Conservation (phyloP, 2,797 vertebrate species). For the Chromis chromis region DNA sequence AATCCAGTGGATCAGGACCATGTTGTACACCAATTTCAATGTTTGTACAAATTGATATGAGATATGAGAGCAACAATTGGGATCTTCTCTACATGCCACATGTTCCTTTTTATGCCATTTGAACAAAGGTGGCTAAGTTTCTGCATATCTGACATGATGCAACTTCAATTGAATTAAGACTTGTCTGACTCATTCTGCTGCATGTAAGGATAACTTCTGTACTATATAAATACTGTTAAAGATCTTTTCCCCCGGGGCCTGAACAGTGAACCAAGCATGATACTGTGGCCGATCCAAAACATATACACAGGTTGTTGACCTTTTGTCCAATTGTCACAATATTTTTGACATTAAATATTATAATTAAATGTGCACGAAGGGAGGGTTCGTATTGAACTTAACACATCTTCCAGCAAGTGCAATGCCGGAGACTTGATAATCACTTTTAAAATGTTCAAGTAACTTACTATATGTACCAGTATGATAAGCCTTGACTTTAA, state of each 20-base stretch:
- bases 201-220: neutral
- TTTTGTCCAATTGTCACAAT: neutral
- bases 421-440: neutral
- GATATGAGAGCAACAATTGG: neutral
- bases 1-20: neutral
- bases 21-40: too few relatives aligned
- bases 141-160: too few relatives aligned
- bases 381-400: neutral
- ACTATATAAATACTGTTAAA: neutral
- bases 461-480: neutral
- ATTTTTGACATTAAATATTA: neutral
- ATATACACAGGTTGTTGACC: neutral
- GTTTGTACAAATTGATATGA: neutral
- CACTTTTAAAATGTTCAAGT: neutral
- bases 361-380: neutral
- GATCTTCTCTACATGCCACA: neutral
- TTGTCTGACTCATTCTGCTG: neutral
- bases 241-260: neutral
- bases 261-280: neutral
- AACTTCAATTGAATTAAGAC: neutral
- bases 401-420: neutral
- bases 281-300: neutral
- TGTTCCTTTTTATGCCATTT: too few relatives aligned
- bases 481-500: neutral
- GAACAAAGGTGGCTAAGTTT: too few relatives aligned